Conservation (phyloP, 2,113 vertebrate genomes). For the Xiphorhynchus elegans region DNA sequence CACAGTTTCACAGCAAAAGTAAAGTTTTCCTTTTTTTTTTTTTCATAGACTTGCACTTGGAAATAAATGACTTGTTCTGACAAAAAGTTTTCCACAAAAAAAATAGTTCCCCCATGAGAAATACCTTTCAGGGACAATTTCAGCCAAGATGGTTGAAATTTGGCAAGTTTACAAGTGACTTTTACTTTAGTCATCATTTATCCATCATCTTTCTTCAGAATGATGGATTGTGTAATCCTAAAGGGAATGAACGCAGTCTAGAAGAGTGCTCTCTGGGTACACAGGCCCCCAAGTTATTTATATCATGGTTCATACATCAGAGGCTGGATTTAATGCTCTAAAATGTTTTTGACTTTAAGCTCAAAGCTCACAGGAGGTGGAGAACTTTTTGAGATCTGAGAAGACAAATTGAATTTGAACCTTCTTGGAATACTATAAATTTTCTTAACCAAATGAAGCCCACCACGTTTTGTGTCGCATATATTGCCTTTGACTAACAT, state of each 20-base stretch:
- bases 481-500: neutral
- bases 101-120: conserved; percentile 37
- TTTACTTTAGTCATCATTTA: conserved; percentile 55
- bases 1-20: neutral
- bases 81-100: conserved; percentile 39
- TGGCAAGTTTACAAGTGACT: conserved; percentile 64
- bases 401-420: conserved; percentile 27
- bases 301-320: conserved; percentile 41
- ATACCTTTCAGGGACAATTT: conserved; percentile 55
- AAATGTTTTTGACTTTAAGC: conserved; percentile 45
- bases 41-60: neutral
- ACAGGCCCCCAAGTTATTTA: conserved; percentile 47
- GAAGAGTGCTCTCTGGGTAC: conserved; percentile 11
- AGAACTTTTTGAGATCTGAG: conserved; percentile 29
- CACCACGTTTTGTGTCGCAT: neutral
- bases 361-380: conserved; percentile 21
- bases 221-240: conserved; percentile 57
- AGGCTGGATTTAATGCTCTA: conserved; percentile 45
- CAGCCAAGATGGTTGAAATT: conserved; percentile 50
- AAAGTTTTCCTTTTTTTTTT: conserved; percentile 5
- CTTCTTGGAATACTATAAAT: conserved; percentile 2
- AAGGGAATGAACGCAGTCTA: conserved; percentile 47
- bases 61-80: conserved; percentile 43
- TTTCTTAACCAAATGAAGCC: neutral
- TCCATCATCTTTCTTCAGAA: conserved; percentile 52